Evolutionary conservation across 2,113 vertebrate species (phyloP), one percentile per base, ranked within the genome.

Genomic region (Thunnus maccoyii): DNA sequence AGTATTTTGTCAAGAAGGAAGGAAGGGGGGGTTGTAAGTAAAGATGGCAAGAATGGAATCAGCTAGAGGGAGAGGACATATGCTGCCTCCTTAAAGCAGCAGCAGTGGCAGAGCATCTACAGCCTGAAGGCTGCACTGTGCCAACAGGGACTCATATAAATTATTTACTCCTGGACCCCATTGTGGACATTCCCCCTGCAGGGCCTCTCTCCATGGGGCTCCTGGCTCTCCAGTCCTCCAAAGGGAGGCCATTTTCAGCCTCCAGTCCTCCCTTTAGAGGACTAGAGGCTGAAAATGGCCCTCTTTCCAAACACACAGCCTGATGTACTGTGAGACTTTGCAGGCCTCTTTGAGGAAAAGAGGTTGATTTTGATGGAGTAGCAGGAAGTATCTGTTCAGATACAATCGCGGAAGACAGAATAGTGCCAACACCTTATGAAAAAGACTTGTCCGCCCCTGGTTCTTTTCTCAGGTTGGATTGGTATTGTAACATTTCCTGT

Each of bases 151-250:
- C 75, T 75, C 20, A 4, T 80, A 48, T 86, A 32, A 88, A 91
- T 92, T 82, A 92, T 94, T 91, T 85, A 91, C 84, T 88, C 46
- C n/a, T 50, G 41, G 56, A 64, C 78, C 68, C 78, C 62, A 44
- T 81, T 81, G 75, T 67, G 78, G 79, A 79, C 73, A 54, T 68
- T 83, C 72, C 67, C 60, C 86, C 80, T 30, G 46, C 52, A 20
- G 82, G 73, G 61, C 50, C 72, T 30, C 80, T 64, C 74, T 72
- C 84, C 25, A 46, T 36, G 55, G 80, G 72, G 71, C 58, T 69
- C 56, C 60, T 73, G 62, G 66, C 56, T 85, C 22, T 70, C 62
- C 65, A 55, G 30, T 83, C 48, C 54, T 47, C 82, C 80, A 78
- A 48, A 67, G 48, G 64, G 72, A 67, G 55, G 36, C n/a, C 12